Conservation (phyloP, 1,140 invertebrate species). For the Heliconius nattereri region DNA sequence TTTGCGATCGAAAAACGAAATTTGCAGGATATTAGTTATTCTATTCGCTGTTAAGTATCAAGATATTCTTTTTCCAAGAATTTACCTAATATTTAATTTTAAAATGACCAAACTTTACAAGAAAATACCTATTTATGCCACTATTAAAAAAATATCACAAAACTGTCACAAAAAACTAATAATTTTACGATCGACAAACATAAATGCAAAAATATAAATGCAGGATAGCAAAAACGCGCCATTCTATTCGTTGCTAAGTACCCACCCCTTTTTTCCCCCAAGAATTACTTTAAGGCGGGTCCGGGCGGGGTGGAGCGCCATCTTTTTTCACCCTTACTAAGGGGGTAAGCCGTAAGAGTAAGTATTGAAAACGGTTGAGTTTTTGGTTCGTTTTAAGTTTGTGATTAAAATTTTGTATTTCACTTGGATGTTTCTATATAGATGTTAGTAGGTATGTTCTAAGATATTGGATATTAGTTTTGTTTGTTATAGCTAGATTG, state of each 20-base stretch:
- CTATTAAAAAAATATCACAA: too few relatives aligned
- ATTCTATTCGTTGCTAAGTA: constrained; percentile 74
- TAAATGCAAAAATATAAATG: constrained; percentile 42
- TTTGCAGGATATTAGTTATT: too few relatives aligned
- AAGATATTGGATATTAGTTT: neutral
- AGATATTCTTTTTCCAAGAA: too few relatives aligned
- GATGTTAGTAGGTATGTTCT: neutral
- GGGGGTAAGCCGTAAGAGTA: constrained; percentile 56
- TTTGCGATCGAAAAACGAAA: too few relatives aligned
- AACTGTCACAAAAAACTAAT: constrained; percentile 7
- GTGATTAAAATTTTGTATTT: constrained; percentile 23
- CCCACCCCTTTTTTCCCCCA: constrained; percentile 78
- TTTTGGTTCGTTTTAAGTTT: constrained; percentile 54
- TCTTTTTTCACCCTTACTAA: constrained; percentile 79
- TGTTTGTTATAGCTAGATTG: neutral
- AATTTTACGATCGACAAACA: constrained; percentile 23
- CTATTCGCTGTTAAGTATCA: too few relatives aligned
- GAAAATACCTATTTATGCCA: too few relatives aligned
- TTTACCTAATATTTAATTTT: too few relatives aligned
- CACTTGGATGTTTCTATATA: neutral
- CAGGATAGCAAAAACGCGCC: constrained; percentile 53
- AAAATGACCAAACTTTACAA: too few relatives aligned
- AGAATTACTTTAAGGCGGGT: constrained; percentile 77
- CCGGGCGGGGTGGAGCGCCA: constrained; percentile 44
- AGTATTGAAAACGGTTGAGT: constrained; percentile 73